Evolutionary conservation across 2,797 vertebrate species (phyloP).

Genomic region (Leptodactylus fallax): DNA sequence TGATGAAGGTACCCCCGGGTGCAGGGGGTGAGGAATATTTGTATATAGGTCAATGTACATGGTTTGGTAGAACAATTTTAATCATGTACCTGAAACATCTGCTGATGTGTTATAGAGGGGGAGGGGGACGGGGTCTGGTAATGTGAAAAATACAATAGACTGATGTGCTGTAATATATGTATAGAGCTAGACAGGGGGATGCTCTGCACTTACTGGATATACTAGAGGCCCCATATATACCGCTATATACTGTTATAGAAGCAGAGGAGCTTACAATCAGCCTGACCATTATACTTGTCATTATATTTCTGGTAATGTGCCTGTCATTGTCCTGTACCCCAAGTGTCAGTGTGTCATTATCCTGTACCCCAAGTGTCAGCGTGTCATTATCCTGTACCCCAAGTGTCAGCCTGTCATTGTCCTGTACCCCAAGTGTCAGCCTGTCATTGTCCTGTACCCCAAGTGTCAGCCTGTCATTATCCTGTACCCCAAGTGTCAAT

Average conservation of each 20-base stretch:
- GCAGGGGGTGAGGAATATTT: background rate
- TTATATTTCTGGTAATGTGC: too few relatives aligned
- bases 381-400: background rate
- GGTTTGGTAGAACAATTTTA: conserved; percentile 33
- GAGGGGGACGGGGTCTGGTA: conserved; percentile 13
- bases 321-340: background rate
- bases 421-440: background rate
- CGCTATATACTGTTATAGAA: too few relatives aligned
- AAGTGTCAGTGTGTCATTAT: background rate
- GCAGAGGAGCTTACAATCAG: too few relatives aligned
- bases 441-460: background rate
- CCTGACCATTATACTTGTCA: background rate
- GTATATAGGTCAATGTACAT: conserved; percentile 50
- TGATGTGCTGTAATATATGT: conserved; percentile 12
- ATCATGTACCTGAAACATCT: conserved; percentile 55
- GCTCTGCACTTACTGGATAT: background rate
- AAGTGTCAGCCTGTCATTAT: background rate
- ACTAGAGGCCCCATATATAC: too few relatives aligned
- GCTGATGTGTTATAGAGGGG: conserved; percentile 33
- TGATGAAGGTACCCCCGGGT: background rate
- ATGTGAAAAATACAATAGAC: conserved; percentile 11
- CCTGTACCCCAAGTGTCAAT: background rate
- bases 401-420: background rate
- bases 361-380: background rate
- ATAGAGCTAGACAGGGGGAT: too few relatives aligned